Base-by-base conservation (phyloP, 1,140 invertebrate genomes). In the Trichoplusia ni region DNA sequence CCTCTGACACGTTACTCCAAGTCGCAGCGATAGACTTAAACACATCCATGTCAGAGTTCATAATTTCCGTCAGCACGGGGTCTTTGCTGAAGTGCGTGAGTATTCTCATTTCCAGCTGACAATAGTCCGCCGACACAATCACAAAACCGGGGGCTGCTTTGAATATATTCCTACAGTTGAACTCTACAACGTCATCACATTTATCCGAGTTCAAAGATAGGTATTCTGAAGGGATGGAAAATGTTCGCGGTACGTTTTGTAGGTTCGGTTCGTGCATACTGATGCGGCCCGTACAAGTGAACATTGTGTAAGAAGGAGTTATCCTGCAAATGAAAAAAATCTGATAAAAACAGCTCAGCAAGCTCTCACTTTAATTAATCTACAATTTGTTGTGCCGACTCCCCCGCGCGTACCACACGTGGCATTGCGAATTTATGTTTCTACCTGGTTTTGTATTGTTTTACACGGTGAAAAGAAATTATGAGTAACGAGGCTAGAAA, bases 211-310 rank as follows among this genome's bases (percentile, higher is more conserved):
- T 90, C 47, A 64, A 8, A 35, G 82, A 60, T 68, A 91, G 69
- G 72, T 88, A 80, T 67, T 81, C 58, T 14, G 71, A 31, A 37
- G 90, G 90, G 9, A 91, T 77, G 6, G 92, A 86, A 90, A 99
- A 99, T 81, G 98, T 95, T 77, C 96, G 95, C 0, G 98, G 96
- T 21, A 99, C 93, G 85, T 94, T 96, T 89, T 99, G 98, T 9
- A 99, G 86, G 91, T 98, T 99, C 6, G 98, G 98, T 81, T 98
- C 96, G 21, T 94, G 92, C 95, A 99, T 97, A 18, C 95, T 94
- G 47, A 99, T 94, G 71, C 98, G 92, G 7, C 98, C 98, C 9
- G 98, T 99, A 8, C 94, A 92, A 18, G 96, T 98, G 76, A 94
- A 94, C 37, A 94, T 94, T 49, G 95, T 93, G 82, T 95, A 97